Conservation (phyloP, 2,888 invertebrate genomes). For the Lottia gigantea region DNA sequence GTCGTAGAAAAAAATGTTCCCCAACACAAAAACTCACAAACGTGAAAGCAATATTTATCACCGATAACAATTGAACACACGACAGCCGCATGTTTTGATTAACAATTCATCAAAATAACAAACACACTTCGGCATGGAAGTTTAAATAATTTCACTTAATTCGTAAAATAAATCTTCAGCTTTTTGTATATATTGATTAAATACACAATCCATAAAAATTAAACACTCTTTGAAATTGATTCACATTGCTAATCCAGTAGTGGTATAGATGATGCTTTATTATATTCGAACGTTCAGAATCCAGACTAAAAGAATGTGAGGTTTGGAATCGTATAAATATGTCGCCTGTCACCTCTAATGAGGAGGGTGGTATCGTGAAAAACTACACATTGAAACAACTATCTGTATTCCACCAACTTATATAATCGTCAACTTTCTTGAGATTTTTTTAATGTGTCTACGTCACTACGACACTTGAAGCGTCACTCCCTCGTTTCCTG, state of each 20-base stretch:
- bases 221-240: too few species aligned
- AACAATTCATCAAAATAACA: too few species aligned
- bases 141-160: too few species aligned
- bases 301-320: too few species aligned
- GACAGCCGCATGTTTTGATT: slow-evolving; percentile 16
- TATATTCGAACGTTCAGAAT: too few species aligned
- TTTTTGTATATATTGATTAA: too few species aligned
- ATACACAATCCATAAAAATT: too few species aligned
- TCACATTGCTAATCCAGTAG: too few species aligned
- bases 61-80: slow-evolving; percentile 19
- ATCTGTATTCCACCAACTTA: not conserved
- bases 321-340: not conserved
- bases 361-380: slow-evolving; percentile 8
- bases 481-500: slow-evolving; percentile 11
- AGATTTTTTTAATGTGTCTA: not conserved
- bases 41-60: slow-evolving; percentile 26
- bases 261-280: too few species aligned
- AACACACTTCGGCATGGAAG: too few species aligned
- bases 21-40: slow-evolving; percentile 30
- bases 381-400: slow-evolving; percentile 4
- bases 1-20: slow-evolving; percentile 52
- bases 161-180: too few species aligned
- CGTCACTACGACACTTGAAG: slow-evolving; percentile 3
- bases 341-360: not conserved
- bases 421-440: not conserved